Conservation (phyloP, 2,797 vertebrate species). For the Spinus olivaceus region DNA sequence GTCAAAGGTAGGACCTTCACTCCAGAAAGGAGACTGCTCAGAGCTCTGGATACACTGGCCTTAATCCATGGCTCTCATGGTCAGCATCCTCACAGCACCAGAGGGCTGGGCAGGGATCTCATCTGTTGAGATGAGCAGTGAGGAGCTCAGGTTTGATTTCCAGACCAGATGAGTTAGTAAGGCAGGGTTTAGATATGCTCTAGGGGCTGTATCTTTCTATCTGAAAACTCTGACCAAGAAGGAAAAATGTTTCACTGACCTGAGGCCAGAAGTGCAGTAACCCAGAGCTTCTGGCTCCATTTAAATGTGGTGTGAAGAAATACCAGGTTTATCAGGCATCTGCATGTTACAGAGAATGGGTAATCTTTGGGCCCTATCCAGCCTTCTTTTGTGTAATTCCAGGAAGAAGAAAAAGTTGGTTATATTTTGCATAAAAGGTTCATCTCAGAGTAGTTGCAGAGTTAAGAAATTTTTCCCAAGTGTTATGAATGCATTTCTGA, state of each 20-base stretch:
- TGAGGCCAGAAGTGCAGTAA: neutral
- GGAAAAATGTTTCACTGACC: neutral
- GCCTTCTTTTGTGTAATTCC: neutral
- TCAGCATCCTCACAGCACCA: neutral
- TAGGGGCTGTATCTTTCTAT: neutral
- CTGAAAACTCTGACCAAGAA: neutral
- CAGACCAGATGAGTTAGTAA: neutral
- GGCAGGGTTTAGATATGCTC: neutral
- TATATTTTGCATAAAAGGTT: neutral
- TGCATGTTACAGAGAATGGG: neutral
- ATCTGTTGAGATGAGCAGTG: neutral
- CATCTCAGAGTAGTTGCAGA: neutral
- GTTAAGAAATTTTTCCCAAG: neutral
- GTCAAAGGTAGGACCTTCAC: slow-evolving; percentile 84
- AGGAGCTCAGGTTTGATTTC: neutral
- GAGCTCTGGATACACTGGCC: neutral
- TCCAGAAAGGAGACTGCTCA: neutral
- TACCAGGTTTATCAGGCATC: slow-evolving; percentile 1
- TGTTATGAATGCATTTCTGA: neutral
- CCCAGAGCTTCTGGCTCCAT: neutral
- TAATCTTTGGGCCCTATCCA: neutral
- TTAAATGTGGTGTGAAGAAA: neutral
- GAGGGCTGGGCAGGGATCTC: neutral
- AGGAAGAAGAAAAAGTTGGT: neutral
- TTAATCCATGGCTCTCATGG: neutral